Percentiles rank a stretch among this genome's conserved stretches.
Conservation (phyloP, 2,888 invertebrate genomes). For the Agelastica alni region DNA sequence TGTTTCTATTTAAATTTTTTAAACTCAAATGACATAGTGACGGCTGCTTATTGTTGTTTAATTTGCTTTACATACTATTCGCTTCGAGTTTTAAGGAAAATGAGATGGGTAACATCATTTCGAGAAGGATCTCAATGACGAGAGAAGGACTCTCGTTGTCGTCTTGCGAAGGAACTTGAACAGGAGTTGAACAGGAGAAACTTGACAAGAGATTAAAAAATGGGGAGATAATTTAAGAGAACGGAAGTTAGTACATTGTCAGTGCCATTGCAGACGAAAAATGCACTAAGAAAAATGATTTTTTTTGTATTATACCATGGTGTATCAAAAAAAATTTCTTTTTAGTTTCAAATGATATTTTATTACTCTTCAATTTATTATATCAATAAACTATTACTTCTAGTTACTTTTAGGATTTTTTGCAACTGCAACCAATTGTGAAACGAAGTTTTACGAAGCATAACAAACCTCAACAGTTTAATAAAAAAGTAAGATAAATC, state of each 20-base stretch:
- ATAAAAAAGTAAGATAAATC: too few species aligned
- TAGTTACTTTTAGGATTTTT: too few species aligned
- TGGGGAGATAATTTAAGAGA: constrained; percentile 3
- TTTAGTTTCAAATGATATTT: too few species aligned
- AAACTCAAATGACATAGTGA: neutral
- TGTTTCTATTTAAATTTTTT: too few species aligned
- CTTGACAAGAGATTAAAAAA: constrained; percentile 5
- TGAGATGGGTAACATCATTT: constrained; percentile 5
- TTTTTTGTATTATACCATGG: too few species aligned
- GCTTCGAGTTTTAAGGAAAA: constrained; percentile 1
- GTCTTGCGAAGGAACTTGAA: neutral
- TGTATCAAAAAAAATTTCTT: too few species aligned
- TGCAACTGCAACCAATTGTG: too few species aligned
- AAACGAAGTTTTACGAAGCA: too few species aligned
- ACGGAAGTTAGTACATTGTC: neutral
- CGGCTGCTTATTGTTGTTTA: constrained; percentile 3
- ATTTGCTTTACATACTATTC: constrained; percentile 2
- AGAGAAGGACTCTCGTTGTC: constrained; percentile 3
- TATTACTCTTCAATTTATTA: too few species aligned
- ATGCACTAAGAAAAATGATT: neutral
- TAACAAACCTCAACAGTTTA: too few species aligned
- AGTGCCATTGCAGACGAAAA: neutral
- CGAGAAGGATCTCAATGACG: constrained; percentile 1
- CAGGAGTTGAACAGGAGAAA: too few species aligned
- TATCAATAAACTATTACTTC: too few species aligned